Evolutionary conservation across 2,113 vertebrate genomes (phyloP), one percentile per base, ranked within the genome.

Genomic region (Cercocebus atys): DNA sequence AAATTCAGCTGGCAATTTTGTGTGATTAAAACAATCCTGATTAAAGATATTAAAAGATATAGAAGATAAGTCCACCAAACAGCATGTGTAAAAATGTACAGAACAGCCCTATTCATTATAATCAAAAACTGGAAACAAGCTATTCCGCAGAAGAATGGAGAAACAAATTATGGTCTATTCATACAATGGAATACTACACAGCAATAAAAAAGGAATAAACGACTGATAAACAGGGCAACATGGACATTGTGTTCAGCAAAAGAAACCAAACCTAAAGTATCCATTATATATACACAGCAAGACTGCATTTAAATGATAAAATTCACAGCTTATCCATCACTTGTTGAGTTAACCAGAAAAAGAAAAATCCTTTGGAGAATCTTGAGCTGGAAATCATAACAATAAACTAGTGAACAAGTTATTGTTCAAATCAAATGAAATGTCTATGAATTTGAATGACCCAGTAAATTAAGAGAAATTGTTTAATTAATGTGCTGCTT

Each of bases 41-140:
- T 59, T 93, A 81, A 89, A 91, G 57, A 93, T 70, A 80, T 73
- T 93, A 76, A 78, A 88, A 70, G 40, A 79, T 30, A 94, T 4
- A 70, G 70, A 85, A 27, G 59, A 45, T 38, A 84, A 16, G 5
- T 22, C 35, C n/a, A 91, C 64, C 32, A 80, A 95, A 80, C 1
- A 45, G 7, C 64, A 88, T 17, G 22, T n/a, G 78, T 16, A 70
- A 86, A 92, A 59, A 89, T 68, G 22, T 35, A 50, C 23, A 72
- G 0, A 82, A 38, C 35, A 83, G 43, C 38, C 59, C 59, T 68
- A 57, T 61, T 93, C 22, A 72, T 83, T 40, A 89, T 52, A 93
- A 90, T 35, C 43, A 80, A 79, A 85, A 94, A 32, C 23, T 75
- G 20, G 35, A 95, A 87, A 72, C 23, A 89, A 86, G 59, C 23